These are phyloP conservation scores for Desmophyllum pertusum DNA, from an alignment of 92 coral and sea anemone species.

Conservation along the genomic window DNA sequence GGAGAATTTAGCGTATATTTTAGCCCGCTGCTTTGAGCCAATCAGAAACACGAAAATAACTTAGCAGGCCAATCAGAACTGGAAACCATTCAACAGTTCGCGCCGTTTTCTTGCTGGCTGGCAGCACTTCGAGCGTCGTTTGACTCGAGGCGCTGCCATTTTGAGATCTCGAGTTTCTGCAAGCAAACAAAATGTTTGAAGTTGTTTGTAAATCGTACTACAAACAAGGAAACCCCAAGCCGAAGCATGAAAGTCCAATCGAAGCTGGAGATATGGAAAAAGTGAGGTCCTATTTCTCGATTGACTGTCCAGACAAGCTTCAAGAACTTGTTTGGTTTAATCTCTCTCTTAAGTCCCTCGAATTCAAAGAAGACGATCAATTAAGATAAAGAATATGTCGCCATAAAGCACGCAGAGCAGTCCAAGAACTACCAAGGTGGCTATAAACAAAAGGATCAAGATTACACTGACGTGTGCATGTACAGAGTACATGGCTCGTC, in stretches of 20 bases:
- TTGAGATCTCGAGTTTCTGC: constrained; percentile 25
- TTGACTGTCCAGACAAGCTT: constrained; percentile 20
- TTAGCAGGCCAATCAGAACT: too few relatives aligned
- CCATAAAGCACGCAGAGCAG: constrained; percentile 24
- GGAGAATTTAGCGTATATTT: too few relatives aligned
- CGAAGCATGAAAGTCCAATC: constrained; percentile 1
- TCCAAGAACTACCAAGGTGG: constrained; percentile 35
- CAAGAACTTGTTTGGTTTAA: constrained; percentile 35
- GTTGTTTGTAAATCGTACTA: constrained; percentile 27
- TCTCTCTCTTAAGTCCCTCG: constrained; percentile 21
- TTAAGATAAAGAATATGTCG: constrained; percentile 28
- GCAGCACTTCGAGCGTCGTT: too few relatives aligned
- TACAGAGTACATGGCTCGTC: neutral
- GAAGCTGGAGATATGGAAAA: constrained; percentile 34
- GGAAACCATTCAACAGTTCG: too few relatives aligned
- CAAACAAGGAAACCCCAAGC: constrained; percentile 4
- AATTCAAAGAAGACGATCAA: constrained; percentile 28
- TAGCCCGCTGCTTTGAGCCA: too few relatives aligned
- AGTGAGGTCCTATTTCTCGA: constrained; percentile 13
- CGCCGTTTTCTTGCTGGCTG: too few relatives aligned
- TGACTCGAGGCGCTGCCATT: too few relatives aligned
- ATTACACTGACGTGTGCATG: constrained; percentile 31
- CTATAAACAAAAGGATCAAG: constrained; percentile 33
- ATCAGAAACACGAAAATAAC: too few relatives aligned
- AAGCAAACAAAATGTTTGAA: neutral